Evolutionary conservation across 2,113 vertebrate species (phyloP).

Genomic region (Thunnus maccoyii): DNA sequence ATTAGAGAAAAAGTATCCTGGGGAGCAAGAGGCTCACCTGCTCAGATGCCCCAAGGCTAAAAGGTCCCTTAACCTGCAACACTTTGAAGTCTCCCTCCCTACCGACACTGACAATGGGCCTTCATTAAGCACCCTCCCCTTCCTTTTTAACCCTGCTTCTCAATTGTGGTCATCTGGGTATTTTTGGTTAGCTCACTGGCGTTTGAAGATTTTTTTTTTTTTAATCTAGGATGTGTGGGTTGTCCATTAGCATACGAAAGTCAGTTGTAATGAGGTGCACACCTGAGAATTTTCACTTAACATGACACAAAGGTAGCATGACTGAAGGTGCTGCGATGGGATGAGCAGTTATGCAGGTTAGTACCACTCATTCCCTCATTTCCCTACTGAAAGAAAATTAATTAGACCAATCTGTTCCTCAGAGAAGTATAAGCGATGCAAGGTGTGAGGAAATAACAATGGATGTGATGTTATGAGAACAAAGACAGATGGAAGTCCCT

Average conservation of each 20-base stretch:
- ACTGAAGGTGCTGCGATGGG: background rate
- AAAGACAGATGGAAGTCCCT: conserved; percentile 33
- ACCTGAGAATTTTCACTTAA: conserved; percentile 47
- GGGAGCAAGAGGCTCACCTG: conserved; percentile 35
- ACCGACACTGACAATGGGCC: conserved; percentile 44
- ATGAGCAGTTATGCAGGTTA: conserved; percentile 10
- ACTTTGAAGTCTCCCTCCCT: conserved; percentile 72
- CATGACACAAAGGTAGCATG: conserved; percentile 30
- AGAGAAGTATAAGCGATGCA: conserved; percentile 7
- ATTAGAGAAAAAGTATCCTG: conserved; percentile 31
- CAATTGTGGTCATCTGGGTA: conserved; percentile 35
- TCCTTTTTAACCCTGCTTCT: conserved; percentile 44
- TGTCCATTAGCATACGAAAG: conserved; percentile 45
- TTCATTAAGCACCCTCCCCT: conserved; percentile 57
- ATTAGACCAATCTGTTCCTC: conserved; percentile 46
- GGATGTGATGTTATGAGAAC: conserved; percentile 39
- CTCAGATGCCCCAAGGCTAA: conserved; percentile 42
- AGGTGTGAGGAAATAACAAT: conserved; percentile 35
- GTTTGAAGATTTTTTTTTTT: conserved; percentile 53
- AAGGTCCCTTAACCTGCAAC: conserved; percentile 45
- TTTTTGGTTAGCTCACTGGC: conserved; percentile 13
- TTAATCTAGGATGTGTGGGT: conserved; percentile 41
- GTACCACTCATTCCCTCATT: conserved; percentile 42
- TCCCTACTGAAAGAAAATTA: conserved; percentile 21
- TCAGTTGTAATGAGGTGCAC: conserved; percentile 32